A percentile compares a stretch with the other conserved stretches of the same genome.
These are phyloP conservation scores for Emydura subglobosa DNA, from an alignment of 2,113 vertebrate species.

Conservation along the genomic window DNA sequence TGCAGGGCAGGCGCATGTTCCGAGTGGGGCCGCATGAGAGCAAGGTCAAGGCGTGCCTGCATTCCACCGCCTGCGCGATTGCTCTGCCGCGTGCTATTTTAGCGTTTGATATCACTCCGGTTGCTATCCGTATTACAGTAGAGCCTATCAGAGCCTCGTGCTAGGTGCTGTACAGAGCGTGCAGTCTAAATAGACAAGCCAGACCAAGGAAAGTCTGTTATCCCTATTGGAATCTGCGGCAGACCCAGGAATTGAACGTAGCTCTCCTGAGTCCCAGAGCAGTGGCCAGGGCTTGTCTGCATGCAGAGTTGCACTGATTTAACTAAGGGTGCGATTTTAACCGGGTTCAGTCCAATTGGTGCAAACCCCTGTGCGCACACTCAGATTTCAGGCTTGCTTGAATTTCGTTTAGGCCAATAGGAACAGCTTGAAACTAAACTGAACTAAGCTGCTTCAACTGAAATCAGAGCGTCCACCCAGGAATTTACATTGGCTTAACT, in stretches of 20 bases:
- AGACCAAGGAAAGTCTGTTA: neutral
- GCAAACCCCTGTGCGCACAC: neutral
- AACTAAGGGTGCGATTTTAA: neutral
- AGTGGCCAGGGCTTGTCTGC: neutral
- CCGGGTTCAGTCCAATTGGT: neutral
- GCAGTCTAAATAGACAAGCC: neutral
- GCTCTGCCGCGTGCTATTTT: neutral
- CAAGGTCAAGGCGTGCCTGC: neutral
- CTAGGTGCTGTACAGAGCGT: neutral
- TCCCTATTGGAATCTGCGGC: neutral
- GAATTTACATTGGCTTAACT: neutral
- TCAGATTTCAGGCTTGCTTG: neutral
- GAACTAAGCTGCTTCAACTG: neutral
- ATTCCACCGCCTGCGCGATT: neutral
- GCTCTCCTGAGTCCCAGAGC: neutral
- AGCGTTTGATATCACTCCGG: neutral
- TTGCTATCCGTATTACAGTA: neutral
- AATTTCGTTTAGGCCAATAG: neutral
- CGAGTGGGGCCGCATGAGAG: neutral
- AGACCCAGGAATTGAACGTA: neutral
- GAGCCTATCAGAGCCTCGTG: neutral
- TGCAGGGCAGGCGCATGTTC: neutral
- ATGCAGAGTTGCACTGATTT: neutral
- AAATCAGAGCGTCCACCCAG: neutral
- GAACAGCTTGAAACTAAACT: neutral